Percentiles rank a stretch among this genome's conserved stretches.
phyloP scores from a whole-genome alignment of 1,140 invertebrate genomes.

The Zaprionus tsacasi region DNA sequence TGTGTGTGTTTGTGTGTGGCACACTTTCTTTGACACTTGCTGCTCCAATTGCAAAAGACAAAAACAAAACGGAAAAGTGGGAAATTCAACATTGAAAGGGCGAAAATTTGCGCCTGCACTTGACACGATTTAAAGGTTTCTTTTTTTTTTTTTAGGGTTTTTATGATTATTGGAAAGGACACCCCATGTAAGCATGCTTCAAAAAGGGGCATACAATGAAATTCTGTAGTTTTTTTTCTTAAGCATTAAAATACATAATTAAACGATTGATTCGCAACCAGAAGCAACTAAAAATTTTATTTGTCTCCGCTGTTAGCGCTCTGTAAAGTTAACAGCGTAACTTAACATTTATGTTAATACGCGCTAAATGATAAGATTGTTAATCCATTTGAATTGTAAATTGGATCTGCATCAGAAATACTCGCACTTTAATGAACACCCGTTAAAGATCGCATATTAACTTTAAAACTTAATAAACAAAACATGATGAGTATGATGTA shows the following conservation, averaged over 20 bases:
- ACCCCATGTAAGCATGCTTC: no score
- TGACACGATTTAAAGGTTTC: conserved; percentile 3
- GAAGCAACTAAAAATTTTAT: no score
- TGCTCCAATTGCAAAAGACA: conserved; percentile 48
- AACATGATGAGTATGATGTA: conserved; percentile 39
- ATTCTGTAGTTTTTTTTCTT: neutral
- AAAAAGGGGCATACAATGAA: neutral
- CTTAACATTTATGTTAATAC: neutral
- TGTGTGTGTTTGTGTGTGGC: conserved; percentile 35
- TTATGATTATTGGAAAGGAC: neutral
- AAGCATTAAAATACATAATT: neutral
- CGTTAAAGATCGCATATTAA: conserved; percentile 12
- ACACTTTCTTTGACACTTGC: conserved; percentile 59
- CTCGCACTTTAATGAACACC: conserved; percentile 6
- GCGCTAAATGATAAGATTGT: no score
- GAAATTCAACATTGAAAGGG: neutral
- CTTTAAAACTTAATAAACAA: conserved; percentile 21
- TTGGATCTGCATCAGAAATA: neutral
- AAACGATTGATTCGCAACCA: no score
- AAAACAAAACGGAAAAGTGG: conserved; percentile 11
- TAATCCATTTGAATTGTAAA: neutral
- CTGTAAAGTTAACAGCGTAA: neutral
- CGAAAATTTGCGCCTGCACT: neutral
- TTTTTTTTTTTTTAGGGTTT: neutral
- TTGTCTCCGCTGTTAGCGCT: no score